A percentile compares a stretch with the other conserved stretches of the same genome.
phyloP scores from a whole-genome alignment of 2,797 vertebrate genomes.

The Hydrolagus colliei region DNA sequence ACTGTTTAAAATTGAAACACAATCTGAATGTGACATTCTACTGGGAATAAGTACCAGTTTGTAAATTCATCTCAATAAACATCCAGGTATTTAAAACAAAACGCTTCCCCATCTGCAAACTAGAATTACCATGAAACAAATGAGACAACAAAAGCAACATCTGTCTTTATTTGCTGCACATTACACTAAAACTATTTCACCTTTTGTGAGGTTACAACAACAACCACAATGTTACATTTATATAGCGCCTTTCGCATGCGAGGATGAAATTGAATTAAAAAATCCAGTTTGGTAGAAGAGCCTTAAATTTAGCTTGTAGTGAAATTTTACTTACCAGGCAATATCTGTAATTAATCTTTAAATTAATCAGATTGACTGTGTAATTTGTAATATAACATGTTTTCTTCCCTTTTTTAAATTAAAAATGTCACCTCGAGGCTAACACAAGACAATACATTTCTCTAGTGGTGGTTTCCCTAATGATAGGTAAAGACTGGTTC shows the following conservation, averaged over 20 bases:
- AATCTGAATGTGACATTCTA: background rate
- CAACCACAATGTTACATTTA: too few relatives aligned
- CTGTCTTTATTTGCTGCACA: background rate
- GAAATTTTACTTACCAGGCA: constrained; percentile 9
- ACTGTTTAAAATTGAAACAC: background rate
- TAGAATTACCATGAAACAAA: background rate
- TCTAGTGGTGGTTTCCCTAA: constrained; percentile 12
- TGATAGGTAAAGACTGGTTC: constrained; percentile 23
- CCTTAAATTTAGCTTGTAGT: constrained; percentile 22
- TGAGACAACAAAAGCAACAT: background rate
- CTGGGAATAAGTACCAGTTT: too few relatives aligned
- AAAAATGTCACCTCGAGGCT: constrained; percentile 25
- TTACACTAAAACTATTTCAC: background rate
- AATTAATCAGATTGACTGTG: constrained; percentile 31
- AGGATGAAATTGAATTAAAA: background rate
- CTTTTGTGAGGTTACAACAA: background rate
- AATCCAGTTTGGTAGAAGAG: background rate
- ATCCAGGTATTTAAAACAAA: background rate
- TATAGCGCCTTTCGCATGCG: too few relatives aligned
- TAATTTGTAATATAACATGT: constrained; percentile 27
- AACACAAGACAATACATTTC: constrained; percentile 25
- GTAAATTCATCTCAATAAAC: too few relatives aligned
- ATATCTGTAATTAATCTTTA: constrained; percentile 29
- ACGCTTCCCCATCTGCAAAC: background rate
- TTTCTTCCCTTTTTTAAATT: constrained; percentile 24